Conservation (phyloP, 2,113 vertebrate species). For the Oostethus manadensis region DNA sequence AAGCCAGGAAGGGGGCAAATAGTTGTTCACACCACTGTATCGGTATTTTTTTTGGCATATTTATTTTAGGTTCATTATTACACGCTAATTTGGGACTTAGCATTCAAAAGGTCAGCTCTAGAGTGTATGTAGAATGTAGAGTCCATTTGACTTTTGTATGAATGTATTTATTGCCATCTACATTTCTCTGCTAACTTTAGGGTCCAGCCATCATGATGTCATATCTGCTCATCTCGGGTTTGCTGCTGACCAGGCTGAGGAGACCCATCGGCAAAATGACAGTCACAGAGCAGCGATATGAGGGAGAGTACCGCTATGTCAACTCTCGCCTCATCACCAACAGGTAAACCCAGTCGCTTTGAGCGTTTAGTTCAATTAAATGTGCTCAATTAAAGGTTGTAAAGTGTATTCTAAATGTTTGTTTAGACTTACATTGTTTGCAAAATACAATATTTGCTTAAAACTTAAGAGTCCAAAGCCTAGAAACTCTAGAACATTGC, state of each 20-base stretch:
- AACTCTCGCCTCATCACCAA: conserved; percentile 98
- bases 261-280: conserved; percentile 98
- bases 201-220: conserved; percentile 92
- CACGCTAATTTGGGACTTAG: no score
- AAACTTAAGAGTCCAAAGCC: no score
- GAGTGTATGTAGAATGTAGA: no score
- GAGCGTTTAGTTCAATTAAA: background rate
- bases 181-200: conserved; percentile 53
- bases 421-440: background rate
- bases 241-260: conserved; percentile 88
- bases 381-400: background rate
- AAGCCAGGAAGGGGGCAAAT: no score
- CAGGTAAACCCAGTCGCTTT: conserved; percentile 70
- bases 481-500: no score
- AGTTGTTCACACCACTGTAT: no score
- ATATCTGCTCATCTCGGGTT: conserved; percentile 91
- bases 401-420: background rate
- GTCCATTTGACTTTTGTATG: background rate
- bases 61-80: no score
- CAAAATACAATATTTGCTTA: background rate
- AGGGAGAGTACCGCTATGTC: conserved; percentile 95
- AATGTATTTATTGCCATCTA: background rate
- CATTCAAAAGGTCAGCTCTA: no score
- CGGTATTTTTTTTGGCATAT: no score
- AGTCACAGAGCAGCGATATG: conserved; percentile 86